phyloP scores from a whole-genome alignment of 2,888 invertebrate species.

The Hydrotaea cyrtoneurina region DNA sequence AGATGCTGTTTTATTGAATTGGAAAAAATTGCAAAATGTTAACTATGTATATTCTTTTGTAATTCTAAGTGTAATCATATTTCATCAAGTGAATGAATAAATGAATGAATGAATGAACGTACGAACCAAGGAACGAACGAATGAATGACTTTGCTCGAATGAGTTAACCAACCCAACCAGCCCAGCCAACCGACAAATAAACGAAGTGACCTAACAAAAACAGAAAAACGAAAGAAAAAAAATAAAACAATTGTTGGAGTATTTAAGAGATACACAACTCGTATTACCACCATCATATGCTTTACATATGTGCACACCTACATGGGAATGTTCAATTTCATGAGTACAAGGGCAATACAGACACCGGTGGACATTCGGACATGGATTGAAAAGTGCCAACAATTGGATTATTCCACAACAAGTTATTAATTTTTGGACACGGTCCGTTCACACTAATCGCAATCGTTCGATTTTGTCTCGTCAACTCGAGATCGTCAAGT shows the following conservation, averaged over 20 bases:
- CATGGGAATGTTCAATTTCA: not conserved
- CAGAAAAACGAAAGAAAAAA: too few species aligned
- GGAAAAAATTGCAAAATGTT: constrained; percentile 58
- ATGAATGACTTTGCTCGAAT: constrained; percentile 34
- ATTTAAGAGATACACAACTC: too few species aligned
- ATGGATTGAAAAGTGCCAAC: too few species aligned
- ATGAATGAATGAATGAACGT: constrained; percentile 53
- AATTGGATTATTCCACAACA: too few species aligned
- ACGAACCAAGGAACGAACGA: constrained; percentile 43
- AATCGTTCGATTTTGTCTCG: too few species aligned
- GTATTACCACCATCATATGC: not conserved
- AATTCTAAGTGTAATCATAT: constrained; percentile 66
- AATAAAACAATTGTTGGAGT: not conserved
- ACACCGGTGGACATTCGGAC: too few species aligned
- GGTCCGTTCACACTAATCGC: too few species aligned
- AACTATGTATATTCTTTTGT: constrained; percentile 58
- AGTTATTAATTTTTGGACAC: too few species aligned
- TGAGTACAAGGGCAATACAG: not conserved
- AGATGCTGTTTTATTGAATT: constrained; percentile 59
- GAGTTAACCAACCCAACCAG: not conserved
- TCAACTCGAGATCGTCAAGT: too few species aligned
- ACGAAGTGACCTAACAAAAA: not conserved
- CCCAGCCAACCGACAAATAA: not conserved
- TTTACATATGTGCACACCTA: not conserved
- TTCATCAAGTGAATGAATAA: constrained; percentile 59